Evolutionary conservation across 2,888 invertebrate genomes (phyloP).

Genomic region (Acronicta alni): DNA sequence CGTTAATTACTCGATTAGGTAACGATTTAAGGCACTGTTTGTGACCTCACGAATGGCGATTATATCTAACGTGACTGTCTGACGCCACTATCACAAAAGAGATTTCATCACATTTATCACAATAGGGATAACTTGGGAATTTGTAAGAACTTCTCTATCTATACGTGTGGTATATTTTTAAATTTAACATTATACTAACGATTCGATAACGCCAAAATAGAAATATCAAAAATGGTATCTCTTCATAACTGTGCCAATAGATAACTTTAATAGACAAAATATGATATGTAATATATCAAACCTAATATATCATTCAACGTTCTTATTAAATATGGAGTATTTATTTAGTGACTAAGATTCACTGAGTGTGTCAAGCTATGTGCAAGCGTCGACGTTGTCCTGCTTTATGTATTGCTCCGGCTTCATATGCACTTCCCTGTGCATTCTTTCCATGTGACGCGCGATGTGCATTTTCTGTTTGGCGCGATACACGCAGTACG

Average conservation of each 20-base stretch:
- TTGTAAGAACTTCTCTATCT: conserved; percentile 62
- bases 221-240: conserved; percentile 54
- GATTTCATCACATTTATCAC: conserved; percentile 88
- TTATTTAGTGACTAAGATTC: conserved; percentile 53
- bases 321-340: conserved; percentile 68
- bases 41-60: conserved; percentile 73
- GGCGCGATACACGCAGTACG: conserved; percentile 94
- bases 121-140: conserved; percentile 80
- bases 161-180: conserved; percentile 45
- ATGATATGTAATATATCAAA: conserved; percentile 61
- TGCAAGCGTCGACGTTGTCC: conserved; percentile 88
- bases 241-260: conserved; percentile 54
- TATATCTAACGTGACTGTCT: conserved; percentile 86
- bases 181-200: conserved; percentile 55
- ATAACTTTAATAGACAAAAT: conserved; percentile 56
- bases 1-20: conserved; percentile 72
- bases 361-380: conserved; percentile 65
- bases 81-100: conserved; percentile 87
- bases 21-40: conserved; percentile 74
- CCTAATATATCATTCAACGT: conserved; percentile 53
- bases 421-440: conserved; percentile 90
- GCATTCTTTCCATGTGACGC: conserved; percentile 95
- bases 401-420: conserved; percentile 85
- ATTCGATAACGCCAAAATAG: conserved; percentile 53
- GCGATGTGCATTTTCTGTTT: conserved; percentile 96